A percentile compares a stretch with the other conserved stretches of the same genome.
Conservation (phyloP, 2,888 invertebrate genomes). For the Metallyticus violacea region DNA sequence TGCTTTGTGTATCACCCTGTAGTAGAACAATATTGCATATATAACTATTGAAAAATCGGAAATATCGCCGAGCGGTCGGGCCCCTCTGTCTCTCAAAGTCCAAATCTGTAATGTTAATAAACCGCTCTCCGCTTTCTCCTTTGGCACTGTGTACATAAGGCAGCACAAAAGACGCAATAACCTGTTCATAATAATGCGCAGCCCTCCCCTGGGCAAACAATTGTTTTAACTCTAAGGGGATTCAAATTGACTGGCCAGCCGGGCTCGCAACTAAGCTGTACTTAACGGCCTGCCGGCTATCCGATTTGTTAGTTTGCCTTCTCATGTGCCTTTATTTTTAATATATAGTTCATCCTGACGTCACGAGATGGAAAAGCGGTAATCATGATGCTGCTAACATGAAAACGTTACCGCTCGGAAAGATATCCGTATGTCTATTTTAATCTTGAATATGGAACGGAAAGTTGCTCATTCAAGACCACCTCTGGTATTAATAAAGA, state of each 20-base stretch:
- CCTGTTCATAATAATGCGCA: conserved; percentile 1
- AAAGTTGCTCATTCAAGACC: no score
- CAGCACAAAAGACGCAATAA: conserved; percentile 14
- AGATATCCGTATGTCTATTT: no score
- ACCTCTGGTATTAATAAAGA: no score
- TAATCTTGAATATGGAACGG: no score
- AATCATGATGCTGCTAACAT: no score
- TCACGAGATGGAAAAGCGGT: no score
- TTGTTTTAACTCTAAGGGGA: conserved; percentile 31
- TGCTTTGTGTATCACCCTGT: background rate
- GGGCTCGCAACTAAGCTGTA: background rate
- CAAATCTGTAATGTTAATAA: conserved; percentile 28
- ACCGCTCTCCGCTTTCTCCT: background rate
- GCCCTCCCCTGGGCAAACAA: conserved; percentile 24
- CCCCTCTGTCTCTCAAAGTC: background rate
- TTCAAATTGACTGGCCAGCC: conserved; percentile 7
- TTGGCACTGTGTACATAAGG: background rate
- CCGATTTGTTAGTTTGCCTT: background rate
- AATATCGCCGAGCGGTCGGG: background rate
- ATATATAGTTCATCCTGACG: background rate
- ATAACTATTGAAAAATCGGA: conserved; percentile 11
- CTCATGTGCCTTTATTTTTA: background rate
- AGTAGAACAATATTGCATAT: conserved; percentile 4
- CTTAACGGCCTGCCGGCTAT: background rate
- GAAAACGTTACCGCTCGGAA: no score